These are phyloP conservation scores for Onychorhynchus coronatus DNA, from an alignment of 2,113 vertebrate species.

Conservation along the genomic window DNA sequence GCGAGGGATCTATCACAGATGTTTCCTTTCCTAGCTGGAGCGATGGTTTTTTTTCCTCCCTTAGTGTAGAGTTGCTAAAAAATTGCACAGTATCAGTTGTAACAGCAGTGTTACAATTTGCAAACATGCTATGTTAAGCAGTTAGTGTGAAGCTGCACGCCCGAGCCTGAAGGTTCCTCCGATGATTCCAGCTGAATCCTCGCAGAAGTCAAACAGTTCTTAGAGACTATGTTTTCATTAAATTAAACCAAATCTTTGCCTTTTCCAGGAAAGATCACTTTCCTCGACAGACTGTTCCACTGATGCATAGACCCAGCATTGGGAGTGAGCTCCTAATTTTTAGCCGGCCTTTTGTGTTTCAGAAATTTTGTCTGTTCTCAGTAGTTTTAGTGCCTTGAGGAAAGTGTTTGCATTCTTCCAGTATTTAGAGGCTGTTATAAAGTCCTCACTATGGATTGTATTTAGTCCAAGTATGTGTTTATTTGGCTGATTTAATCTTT, in stretches of 20 bases:
- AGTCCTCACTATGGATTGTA: neutral
- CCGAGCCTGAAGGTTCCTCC: neutral
- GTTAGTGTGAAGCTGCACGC: neutral
- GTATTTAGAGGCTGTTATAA: neutral
- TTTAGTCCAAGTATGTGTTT: neutral
- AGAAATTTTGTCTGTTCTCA: neutral
- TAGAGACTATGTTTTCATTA: neutral
- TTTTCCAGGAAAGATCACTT: neutral
- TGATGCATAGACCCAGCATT: neutral
- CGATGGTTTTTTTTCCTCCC: neutral
- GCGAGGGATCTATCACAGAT: accelerated
- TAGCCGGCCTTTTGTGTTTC: neutral
- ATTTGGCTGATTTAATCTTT: neutral
- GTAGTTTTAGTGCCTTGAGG: neutral
- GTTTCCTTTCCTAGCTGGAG: neutral
- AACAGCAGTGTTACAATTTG: constrained; percentile 26
- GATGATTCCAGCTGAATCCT: neutral
- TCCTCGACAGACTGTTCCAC: neutral
- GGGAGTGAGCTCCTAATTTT: neutral
- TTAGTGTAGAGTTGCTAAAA: neutral
- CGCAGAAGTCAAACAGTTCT: neutral
- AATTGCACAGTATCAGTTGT: constrained; percentile 10
- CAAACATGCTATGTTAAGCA: constrained; percentile 16
- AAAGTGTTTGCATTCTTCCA: neutral
- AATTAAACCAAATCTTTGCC: neutral